A percentile compares a stretch with the other conserved stretches of the same genome.
phyloP scores from a whole-genome alignment of 2,797 vertebrate species.

The Sebastes hubbsi region DNA sequence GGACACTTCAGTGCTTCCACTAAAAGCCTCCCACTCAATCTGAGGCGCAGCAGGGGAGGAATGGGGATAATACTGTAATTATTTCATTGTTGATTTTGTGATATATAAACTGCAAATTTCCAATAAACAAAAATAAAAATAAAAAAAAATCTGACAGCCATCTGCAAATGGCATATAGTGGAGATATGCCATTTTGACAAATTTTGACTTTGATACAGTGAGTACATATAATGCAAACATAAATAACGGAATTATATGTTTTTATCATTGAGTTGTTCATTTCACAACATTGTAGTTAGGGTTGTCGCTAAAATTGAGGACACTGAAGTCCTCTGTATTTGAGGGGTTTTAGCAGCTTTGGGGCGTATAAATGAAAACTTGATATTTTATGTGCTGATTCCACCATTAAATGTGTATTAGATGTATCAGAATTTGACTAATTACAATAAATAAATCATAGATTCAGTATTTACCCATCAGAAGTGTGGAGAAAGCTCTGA shows the following conservation, averaged over 20 bases:
- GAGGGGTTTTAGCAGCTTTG: not conserved
- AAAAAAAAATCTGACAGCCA: not conserved
- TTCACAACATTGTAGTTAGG: too few species aligned
- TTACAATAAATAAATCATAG: not conserved
- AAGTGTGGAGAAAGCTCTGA: not conserved
- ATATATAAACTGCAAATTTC: not conserved
- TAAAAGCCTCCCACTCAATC: constrained; percentile 25
- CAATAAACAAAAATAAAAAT: not conserved
- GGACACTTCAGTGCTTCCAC: constrained; percentile 21
- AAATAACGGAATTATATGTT: not conserved
- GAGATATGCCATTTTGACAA: not conserved
- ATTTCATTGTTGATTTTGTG: not conserved
- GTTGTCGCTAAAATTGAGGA: not conserved
- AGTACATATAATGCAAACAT: not conserved
- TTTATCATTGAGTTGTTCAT: not conserved
- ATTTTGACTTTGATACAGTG: not conserved
- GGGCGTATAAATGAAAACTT: not conserved
- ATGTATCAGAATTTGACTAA: not conserved
- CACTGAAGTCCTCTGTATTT: not conserved
- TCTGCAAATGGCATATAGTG: not conserved
- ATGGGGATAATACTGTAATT: not conserved
- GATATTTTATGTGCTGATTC: not conserved
- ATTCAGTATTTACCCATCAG: not conserved
- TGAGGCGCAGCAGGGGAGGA: not conserved
- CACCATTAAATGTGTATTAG: not conserved